Evolutionary conservation across 2,113 vertebrate species (phyloP).

Genomic region (Festucalex cinctus): DNA sequence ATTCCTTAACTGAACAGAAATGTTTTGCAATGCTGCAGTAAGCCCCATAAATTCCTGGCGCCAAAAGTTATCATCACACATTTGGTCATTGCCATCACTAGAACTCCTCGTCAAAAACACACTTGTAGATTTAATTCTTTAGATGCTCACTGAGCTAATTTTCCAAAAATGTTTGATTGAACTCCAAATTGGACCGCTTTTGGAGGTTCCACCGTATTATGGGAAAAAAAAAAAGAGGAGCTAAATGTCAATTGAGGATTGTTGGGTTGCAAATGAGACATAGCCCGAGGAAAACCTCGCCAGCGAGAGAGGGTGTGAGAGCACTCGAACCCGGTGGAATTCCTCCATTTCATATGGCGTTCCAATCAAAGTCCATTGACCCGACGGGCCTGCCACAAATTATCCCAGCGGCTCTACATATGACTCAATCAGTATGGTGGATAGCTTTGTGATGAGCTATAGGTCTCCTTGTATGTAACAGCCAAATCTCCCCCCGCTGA

Average conservation of each 20-base stretch:
- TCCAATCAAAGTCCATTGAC: conserved; percentile 67
- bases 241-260: conserved; percentile 10
- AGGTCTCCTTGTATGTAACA: conserved; percentile 50
- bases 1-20: too few species aligned
- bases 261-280: not conserved
- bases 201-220: not conserved
- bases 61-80: too few species aligned
- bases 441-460: conserved; percentile 62
- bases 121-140: too few species aligned
- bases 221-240: conserved; percentile 7
- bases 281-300: conserved; percentile 22
- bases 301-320: conserved; percentile 29
- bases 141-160: too few species aligned
- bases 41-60: too few species aligned
- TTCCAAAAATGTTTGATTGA: not conserved
- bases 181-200: too few species aligned
- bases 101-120: too few species aligned
- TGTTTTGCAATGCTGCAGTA: too few species aligned
- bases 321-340: conserved; percentile 48
- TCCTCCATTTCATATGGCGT: conserved; percentile 50
- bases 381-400: conserved; percentile 66
- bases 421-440: conserved; percentile 63
- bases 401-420: conserved; percentile 64
- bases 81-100: too few species aligned
- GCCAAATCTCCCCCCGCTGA: conserved; percentile 56